Base-by-base conservation (phyloP, 2,113 vertebrate species). In the Dipodomys ordii region DNA sequence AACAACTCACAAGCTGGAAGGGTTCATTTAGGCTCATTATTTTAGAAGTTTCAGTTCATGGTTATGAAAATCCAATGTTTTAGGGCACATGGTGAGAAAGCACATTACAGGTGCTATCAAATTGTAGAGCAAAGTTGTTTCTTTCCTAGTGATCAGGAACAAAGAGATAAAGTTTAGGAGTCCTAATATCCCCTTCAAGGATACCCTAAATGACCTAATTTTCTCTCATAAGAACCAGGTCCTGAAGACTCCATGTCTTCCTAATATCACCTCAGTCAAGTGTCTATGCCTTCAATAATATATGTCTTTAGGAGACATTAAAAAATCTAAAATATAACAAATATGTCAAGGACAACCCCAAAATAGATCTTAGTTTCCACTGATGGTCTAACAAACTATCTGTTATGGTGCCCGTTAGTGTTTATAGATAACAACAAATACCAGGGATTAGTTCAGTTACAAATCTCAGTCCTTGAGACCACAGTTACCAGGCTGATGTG, bases 61-160 rank as follows among this genome's bases (percentile, higher is more conserved):
- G 2, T 32, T 5, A 19, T 15, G 11, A 35, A 53, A 57, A 5
- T 27, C 22, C 6, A 49, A 39, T 67, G 6, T 19, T 28, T 64
- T 22, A 3, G n/a, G 30, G 18, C 1, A 0, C 39, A 19, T 30
- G 11, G 39, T 25, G 8, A 20, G 25, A 18, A 25, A 68, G 13
- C 8, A 3, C 8, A 57, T 1, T 23, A 30, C 25, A 2, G 8
- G 11, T 6, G 15, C 2, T 0, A 60, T 23, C 1, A 22, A 35
- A 30, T 69, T 20, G 3, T 8, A 15, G 32, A n/a, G 4, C 32
- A 74, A 62, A 23, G 16, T 25, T 62, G 18, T 15, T 44, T 3
- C 62, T 3, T 9, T 15, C 69, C 39, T 30, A 16, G 27, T 62
- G 35, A 2, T 4, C 49, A 64, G 11, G 9, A 44, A 28, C 20